Base-by-base conservation (phyloP, 2,888 invertebrate species). In the Atethmia centrago region DNA sequence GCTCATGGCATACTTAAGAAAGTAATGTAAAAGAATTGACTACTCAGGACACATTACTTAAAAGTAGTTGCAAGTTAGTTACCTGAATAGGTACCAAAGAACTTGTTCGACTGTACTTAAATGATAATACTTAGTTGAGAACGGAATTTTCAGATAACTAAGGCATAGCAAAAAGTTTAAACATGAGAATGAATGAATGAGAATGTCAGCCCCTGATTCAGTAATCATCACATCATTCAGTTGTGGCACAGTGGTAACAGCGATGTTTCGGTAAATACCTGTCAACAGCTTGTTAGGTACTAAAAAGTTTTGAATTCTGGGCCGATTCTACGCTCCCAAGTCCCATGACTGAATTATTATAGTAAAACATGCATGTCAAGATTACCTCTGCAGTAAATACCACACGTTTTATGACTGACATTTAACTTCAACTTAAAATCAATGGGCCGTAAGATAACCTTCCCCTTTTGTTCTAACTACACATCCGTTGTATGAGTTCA, bases 401-500 rank as follows among this genome's bases (percentile, higher is more conserved):
- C 45, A 49, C 10, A 28, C 31, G 21, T 31, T 56, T 79, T 61
- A 63, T 61, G 2, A 21, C 75, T 85, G 74, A 73, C 79, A 83
- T 85, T 83, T 56, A 65, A 21, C 40, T 47, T 16, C 1, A 58
- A 61, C 56, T 53, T 36, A 42, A 47, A 74, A 64, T 59, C 62
- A 59, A 36, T 36, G 42, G 64, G 55, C 55, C 28, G n/a, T 49
- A 16, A 7, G 3, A 56, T 58, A 67, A 64, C 69, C 69, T 70
- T 78, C 47, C 21, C 28, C 53, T 61, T 49, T 72, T 71, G 67
- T 79, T 71, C 51, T 63, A 65, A 66, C 59, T 40, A 40, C 51
- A 68, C 63, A 66, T 71, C 53, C 49, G 14, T 68, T 73, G 51
- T 31, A 53, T 36, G 16, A 59, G 49, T 63, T 58, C 64, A 71